Evolutionary conservation across 2,797 vertebrate species (phyloP).

Genomic region (Sciurus vulgaris): DNA sequence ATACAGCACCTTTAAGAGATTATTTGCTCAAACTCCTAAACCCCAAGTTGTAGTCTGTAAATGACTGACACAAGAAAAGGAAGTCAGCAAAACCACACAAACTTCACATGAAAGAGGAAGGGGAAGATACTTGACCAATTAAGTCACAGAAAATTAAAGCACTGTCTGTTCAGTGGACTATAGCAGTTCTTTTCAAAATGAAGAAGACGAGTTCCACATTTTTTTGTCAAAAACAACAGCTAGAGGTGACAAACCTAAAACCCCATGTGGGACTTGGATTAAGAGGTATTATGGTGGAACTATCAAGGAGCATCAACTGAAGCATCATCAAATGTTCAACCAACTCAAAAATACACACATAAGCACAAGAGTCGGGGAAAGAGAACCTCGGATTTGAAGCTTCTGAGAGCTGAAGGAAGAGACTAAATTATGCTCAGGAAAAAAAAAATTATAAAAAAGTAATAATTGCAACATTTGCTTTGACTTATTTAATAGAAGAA

Average conservation of each 20-base stretch:
- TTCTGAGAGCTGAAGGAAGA: background rate
- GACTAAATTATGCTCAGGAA: background rate
- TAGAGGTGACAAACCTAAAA: constrained; percentile 19
- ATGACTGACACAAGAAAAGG: constrained; percentile 40
- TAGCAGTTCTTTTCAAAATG: constrained; percentile 11
- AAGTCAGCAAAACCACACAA: constrained; percentile 63
- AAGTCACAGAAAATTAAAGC: constrained; percentile 57
- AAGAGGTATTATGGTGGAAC: background rate
- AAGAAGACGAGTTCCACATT: background rate
- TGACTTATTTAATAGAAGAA: constrained; percentile 26
- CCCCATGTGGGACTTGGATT: background rate
- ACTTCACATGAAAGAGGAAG: background rate
- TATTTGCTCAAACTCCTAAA: constrained; percentile 83
- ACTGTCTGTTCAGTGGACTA: background rate
- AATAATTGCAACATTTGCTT: background rate
- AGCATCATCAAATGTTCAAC: background rate
- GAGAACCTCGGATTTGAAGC: background rate
- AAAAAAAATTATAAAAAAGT: constrained; percentile 24
- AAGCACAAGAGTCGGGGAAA: background rate
- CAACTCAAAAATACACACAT: constrained; percentile 32
- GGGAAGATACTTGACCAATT: constrained; percentile 35
- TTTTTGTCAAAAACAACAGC: constrained; percentile 61
- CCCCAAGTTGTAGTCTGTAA: constrained; percentile 81
- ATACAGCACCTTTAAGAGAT: constrained; percentile 85
- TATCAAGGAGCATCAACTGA: constrained; percentile 16